Percentiles rank a stretch among this genome's conserved stretches.
phyloP scores from a whole-genome alignment of 2,888 invertebrate genomes.

The Cheilosia pagana region DNA sequence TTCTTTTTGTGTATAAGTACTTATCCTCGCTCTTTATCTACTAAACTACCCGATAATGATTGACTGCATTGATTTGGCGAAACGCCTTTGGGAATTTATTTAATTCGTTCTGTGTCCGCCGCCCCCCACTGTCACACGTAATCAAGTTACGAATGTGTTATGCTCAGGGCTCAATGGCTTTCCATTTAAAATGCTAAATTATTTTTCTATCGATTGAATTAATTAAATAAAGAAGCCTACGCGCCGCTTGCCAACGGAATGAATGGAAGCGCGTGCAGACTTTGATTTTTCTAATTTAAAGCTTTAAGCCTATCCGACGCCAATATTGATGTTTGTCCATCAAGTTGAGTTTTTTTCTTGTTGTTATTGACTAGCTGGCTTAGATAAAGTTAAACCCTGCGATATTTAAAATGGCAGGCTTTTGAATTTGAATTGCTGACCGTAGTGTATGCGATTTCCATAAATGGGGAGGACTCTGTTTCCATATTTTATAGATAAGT shows the following conservation, averaged over 20 bases:
- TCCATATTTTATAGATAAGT: background rate
- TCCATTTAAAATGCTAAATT: background rate
- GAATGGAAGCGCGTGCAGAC: too few relatives aligned
- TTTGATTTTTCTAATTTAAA: too few relatives aligned
- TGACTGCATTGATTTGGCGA: background rate
- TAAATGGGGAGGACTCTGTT: background rate
- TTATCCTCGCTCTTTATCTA: background rate
- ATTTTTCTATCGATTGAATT: constrained; percentile 12
- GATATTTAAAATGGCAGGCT: too few relatives aligned
- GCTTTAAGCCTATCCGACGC: too few relatives aligned
- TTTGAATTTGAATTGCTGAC: too few relatives aligned
- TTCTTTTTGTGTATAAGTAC: background rate
- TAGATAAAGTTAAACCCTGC: too few relatives aligned
- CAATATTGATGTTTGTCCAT: too few relatives aligned
- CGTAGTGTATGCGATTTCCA: too few relatives aligned
- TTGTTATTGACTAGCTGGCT: too few relatives aligned
- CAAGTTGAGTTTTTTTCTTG: too few relatives aligned
- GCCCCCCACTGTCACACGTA: background rate
- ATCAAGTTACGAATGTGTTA: constrained; percentile 10
- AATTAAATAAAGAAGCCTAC: constrained; percentile 17
- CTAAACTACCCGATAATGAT: background rate
- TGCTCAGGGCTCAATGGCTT: background rate
- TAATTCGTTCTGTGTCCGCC: background rate
- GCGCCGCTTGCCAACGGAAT: too few relatives aligned
- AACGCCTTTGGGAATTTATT: constrained; percentile 8